These are phyloP conservation scores for Leptonema lineaticorne DNA, from an alignment of 1,140 invertebrate genomes.

Conservation along the genomic window DNA sequence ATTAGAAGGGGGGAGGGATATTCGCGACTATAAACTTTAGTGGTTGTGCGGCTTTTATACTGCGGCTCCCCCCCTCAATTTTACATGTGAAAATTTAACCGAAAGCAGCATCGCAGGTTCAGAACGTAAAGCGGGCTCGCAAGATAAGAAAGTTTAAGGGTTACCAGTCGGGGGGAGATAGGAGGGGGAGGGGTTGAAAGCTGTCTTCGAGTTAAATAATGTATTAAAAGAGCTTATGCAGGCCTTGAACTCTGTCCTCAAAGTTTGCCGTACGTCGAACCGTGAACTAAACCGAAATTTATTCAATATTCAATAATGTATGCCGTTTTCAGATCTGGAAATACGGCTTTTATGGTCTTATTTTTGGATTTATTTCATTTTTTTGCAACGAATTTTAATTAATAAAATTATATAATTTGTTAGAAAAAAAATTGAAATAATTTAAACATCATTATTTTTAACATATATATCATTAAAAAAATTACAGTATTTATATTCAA, in stretches of 20 bases:
- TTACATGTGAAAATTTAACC: conserved; percentile 13
- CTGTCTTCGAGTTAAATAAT: conserved; percentile 18
- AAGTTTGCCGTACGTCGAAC: background rate
- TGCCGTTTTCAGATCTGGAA: too few species aligned
- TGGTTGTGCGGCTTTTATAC: background rate
- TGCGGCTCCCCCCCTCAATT: too few species aligned
- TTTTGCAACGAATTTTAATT: too few species aligned
- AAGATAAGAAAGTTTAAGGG: conserved; percentile 16
- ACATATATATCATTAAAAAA: too few species aligned
- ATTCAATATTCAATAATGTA: conserved; percentile 13
- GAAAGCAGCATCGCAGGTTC: background rate
- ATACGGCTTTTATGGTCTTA: too few species aligned
- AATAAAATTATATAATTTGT: too few species aligned
- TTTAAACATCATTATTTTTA: too few species aligned
- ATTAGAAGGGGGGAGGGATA: background rate
- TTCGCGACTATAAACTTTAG: conserved; percentile 1
- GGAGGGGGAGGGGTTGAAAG: too few species aligned
- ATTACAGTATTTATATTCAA: too few species aligned
- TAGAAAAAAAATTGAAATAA: too few species aligned
- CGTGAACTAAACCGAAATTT: background rate
- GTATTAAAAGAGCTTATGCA: conserved; percentile 17
- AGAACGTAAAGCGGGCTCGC: background rate
- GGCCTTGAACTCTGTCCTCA: conserved; percentile 14
- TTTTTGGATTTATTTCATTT: too few species aligned
- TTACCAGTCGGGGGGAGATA: background rate